Evolutionary conservation across 2,113 vertebrate species (phyloP).

Genomic region (Laticauda colubrina): DNA sequence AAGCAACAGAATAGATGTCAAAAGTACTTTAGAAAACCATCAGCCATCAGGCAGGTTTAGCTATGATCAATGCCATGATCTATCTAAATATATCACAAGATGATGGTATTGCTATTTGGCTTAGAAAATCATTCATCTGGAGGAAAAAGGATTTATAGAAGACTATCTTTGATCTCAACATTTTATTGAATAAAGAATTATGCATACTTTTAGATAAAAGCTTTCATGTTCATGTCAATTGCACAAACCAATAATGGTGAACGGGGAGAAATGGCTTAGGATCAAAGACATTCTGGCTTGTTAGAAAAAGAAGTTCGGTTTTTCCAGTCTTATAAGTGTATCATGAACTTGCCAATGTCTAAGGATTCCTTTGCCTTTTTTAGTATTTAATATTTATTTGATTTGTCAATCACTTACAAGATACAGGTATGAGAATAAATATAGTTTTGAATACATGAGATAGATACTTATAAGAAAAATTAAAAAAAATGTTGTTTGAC

Average conservation of each 20-base stretch:
- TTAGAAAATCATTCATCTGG: conserved; percentile 6
- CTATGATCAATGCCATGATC: not conserved
- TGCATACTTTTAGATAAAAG: conserved; percentile 34
- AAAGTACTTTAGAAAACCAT: not conserved
- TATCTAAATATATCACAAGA: not conserved
- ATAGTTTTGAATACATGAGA: no score
- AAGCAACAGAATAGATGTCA: not conserved
- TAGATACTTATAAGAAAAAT: no score
- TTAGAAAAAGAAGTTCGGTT: not conserved
- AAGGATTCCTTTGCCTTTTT: not conserved
- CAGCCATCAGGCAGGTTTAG: not conserved
- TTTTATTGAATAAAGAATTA: conserved; percentile 18
- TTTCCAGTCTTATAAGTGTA: not conserved
- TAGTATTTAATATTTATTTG: not conserved
- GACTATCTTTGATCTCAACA: conserved; percentile 12
- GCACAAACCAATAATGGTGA: not conserved
- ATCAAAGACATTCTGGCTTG: not conserved
- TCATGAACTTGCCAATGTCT: not conserved
- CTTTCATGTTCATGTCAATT: not conserved
- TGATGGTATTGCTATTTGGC: not conserved
- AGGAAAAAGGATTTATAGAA: not conserved
- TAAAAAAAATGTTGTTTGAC: not conserved
- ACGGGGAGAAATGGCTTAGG: not conserved
- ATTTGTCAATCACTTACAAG: no score
- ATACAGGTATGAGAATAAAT: no score